Conservation (phyloP, 1,140 invertebrate species). For the Pseudoatta argentina region DNA sequence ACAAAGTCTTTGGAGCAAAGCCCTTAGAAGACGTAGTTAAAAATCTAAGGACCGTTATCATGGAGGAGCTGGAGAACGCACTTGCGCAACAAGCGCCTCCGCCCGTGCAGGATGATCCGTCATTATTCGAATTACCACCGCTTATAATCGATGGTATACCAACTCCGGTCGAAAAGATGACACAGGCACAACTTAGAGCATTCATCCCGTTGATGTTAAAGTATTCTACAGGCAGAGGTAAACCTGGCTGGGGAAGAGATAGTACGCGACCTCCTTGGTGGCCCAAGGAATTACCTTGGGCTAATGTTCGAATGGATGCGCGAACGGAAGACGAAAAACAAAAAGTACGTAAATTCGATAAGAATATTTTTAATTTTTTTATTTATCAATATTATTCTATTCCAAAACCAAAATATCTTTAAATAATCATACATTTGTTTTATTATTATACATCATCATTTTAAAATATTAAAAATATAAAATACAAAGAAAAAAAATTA, state of each 20-base stretch:
- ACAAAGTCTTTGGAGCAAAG: slow-evolving; percentile 98
- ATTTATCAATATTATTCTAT: background rate
- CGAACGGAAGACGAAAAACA: slow-evolving; percentile 98
- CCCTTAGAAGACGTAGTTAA: slow-evolving; percentile 98
- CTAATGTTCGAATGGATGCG: slow-evolving; percentile 99
- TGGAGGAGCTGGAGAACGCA: slow-evolving; percentile 97
- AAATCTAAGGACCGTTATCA: slow-evolving; percentile 95
- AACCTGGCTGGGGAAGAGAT: slow-evolving; percentile 98
- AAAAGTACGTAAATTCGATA: slow-evolving; percentile 89
- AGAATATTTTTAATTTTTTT: slow-evolving; percentile 28
- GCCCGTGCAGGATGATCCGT: slow-evolving; percentile 95
- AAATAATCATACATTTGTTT: background rate
- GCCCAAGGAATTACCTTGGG: slow-evolving; percentile 98
- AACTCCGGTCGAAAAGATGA: slow-evolving; percentile 99
- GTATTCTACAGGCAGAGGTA: slow-evolving; percentile 98
- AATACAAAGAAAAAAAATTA: background rate
- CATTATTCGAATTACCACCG: slow-evolving; percentile 97
- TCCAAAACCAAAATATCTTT: background rate
- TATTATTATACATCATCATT: background rate
- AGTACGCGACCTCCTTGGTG: slow-evolving; percentile 98
- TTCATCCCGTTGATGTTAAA: slow-evolving; percentile 99
- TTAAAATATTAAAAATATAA: slow-evolving; percentile 1
- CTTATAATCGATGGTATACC: slow-evolving; percentile 99
- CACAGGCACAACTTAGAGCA: slow-evolving; percentile 97
- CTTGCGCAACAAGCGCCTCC: slow-evolving; percentile 97